phyloP scores from a whole-genome alignment of 1,140 invertebrate genomes.

The Megalonaias nervosa region DNA sequence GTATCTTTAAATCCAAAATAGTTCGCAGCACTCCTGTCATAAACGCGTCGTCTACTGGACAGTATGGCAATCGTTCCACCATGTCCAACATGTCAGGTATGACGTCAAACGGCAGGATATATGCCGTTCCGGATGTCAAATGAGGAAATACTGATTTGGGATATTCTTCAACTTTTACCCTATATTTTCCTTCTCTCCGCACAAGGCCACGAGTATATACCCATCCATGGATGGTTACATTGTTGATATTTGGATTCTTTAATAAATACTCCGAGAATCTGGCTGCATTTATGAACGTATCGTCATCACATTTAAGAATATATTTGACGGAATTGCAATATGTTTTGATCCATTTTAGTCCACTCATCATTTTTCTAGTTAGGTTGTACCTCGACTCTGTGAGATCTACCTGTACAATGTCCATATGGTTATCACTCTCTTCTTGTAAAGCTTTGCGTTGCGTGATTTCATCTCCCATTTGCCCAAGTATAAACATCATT shows the following conservation, averaged over 20 bases:
- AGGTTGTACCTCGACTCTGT: slow-evolving; percentile 5
- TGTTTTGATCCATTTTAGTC: not conserved
- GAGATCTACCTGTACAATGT: slow-evolving; percentile 6
- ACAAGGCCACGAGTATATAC: too few relatives aligned
- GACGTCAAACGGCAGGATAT: not conserved
- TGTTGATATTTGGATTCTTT: not conserved
- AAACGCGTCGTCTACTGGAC: not conserved
- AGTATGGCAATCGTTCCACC: not conserved
- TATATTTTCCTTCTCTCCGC: not conserved
- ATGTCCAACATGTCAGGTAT: not conserved
- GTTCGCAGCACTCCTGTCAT: not conserved
- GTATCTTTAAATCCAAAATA: too few relatives aligned
- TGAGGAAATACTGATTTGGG: not conserved
- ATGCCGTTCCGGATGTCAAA: not conserved
- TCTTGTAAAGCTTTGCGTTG: not conserved
- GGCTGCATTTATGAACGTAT: slow-evolving; percentile 1
- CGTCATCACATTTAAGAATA: slow-evolving; percentile 8
- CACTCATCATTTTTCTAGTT: slow-evolving; percentile 4
- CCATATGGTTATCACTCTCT: not conserved
- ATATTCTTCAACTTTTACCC: not conserved
- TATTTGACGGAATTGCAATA: slow-evolving; percentile 3
- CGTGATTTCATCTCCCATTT: too few relatives aligned
- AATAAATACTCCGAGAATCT: not conserved
- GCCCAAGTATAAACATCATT: not conserved
- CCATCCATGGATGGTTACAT: not conserved